Conservation (phyloP, 2,888 invertebrate species). For the Ommatoiulus sabulosus region DNA sequence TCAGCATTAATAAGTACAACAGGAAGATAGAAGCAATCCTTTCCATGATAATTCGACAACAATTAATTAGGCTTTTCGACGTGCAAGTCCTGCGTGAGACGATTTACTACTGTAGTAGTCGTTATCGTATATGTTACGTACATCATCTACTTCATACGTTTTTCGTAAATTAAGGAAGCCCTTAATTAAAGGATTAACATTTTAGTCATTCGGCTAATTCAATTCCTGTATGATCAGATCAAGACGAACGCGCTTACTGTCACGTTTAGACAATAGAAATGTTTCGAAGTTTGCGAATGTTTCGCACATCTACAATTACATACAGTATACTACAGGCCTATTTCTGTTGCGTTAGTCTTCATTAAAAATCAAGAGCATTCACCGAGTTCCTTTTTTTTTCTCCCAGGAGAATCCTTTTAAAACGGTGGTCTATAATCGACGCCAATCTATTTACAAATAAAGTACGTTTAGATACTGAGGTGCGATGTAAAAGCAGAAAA, state of each 20-base stretch:
- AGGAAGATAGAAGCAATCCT: neutral
- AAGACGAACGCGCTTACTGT: neutral
- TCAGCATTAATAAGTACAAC: neutral
- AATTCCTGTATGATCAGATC: neutral
- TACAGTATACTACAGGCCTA: neutral
- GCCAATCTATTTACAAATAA: constrained; percentile 24
- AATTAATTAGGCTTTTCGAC: neutral
- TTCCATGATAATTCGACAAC: neutral
- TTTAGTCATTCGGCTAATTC: neutral
- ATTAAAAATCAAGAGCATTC: neutral
- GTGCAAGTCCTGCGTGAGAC: neutral
- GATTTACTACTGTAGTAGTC: neutral
- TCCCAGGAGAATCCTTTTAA: constrained; percentile 6
- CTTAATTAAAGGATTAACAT: constrained; percentile 2
- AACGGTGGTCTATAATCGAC: constrained; percentile 20
- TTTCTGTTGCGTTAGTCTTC: neutral
- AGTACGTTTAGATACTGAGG: constrained; percentile 30
- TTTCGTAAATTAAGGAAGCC: neutral
- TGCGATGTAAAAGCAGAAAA: neutral
- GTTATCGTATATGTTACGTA: neutral
- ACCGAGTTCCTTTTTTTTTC: neutral
- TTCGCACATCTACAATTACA: neutral
- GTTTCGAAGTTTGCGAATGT: neutral
- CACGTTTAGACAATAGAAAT: neutral
- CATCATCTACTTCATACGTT: neutral